Evolutionary conservation across 2,113 vertebrate species (phyloP).

Genomic region (Cavia porcellus): DNA sequence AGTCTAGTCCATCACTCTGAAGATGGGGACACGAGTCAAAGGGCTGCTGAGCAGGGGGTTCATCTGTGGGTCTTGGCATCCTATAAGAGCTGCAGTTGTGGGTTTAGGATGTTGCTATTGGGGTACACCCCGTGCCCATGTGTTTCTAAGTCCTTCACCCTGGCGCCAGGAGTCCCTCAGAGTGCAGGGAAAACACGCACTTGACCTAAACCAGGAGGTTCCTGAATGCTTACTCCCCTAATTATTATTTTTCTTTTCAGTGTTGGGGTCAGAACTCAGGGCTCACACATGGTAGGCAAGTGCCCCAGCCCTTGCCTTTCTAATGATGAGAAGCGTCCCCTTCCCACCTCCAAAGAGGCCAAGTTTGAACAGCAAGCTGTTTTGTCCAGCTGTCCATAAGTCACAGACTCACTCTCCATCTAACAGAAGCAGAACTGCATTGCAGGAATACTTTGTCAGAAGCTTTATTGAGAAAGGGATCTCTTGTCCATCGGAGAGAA

Average conservation of each 20-base stretch:
- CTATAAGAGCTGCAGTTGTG: background rate
- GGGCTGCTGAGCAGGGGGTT: background rate
- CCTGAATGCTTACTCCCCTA: no score
- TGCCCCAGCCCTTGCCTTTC: background rate
- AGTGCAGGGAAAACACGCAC: rapidly evolving
- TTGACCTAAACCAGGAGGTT: background rate
- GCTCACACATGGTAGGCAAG: background rate
- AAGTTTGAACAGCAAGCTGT: background rate
- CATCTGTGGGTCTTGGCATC: background rate
- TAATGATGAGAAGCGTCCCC: background rate
- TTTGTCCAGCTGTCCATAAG: background rate
- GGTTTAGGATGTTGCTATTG: background rate
- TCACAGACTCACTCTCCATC: background rate
- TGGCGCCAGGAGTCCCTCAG: background rate
- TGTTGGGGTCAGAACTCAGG: background rate
- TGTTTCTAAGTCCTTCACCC: background rate
- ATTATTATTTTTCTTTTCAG: background rate
- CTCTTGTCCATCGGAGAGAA: background rate
- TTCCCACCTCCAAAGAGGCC: background rate
- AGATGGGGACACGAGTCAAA: background rate
- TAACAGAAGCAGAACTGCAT: background rate
- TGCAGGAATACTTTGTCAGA: background rate
- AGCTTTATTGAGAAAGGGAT: background rate
- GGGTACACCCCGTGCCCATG: background rate
- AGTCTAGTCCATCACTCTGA: background rate